Conservation (phyloP, 2,113 vertebrate species). For the Micronycteris hirsuta region DNA sequence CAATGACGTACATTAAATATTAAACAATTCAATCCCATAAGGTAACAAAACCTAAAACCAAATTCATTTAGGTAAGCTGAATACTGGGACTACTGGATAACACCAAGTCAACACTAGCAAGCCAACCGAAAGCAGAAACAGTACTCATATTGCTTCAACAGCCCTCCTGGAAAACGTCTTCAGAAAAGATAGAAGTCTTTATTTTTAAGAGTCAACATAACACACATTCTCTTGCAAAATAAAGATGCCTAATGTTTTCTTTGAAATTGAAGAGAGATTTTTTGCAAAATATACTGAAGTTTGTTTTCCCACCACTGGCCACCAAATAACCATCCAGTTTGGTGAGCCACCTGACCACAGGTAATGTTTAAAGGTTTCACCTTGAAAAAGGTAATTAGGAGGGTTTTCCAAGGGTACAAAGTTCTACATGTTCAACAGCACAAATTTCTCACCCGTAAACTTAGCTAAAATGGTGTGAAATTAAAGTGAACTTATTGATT, state of each 20-base stretch:
- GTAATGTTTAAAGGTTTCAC: not conserved
- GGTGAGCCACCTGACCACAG: not conserved
- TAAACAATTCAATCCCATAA: not conserved
- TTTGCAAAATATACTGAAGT: not conserved
- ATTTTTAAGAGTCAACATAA: not conserved
- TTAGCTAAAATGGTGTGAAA: not conserved
- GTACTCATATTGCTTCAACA: not conserved
- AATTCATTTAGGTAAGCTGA: not conserved
- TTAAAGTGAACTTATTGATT: not conserved
- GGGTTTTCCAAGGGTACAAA: not conserved
- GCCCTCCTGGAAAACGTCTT: not conserved
- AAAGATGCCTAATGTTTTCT: not conserved
- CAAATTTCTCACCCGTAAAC: not conserved
- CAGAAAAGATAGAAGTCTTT: not conserved
- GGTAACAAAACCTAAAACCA: slow-evolving; percentile 1
- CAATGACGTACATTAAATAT: not conserved
- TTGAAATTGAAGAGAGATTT: not conserved
- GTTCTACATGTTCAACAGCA: not conserved
- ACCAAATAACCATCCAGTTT: not conserved
- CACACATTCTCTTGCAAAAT: not conserved
- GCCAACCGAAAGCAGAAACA: not conserved
- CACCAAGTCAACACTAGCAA: not conserved
- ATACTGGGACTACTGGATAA: not conserved
- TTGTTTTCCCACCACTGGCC: not conserved
- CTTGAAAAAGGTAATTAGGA: not conserved